Base-by-base conservation (phyloP, 2,888 invertebrate species). In the Phengaris alcon region DNA sequence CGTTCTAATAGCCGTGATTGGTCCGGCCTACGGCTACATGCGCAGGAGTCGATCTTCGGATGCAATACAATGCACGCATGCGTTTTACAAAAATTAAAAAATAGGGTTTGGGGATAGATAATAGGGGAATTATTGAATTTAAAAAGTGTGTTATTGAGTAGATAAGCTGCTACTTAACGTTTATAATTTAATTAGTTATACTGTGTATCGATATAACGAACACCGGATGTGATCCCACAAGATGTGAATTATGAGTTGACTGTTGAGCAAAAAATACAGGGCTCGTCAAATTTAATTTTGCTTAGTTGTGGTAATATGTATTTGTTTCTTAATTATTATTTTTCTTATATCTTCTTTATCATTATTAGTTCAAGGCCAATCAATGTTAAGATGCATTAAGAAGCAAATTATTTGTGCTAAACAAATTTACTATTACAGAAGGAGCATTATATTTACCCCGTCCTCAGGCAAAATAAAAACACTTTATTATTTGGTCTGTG, bases 161-260 rank as follows among this genome's bases (percentile, higher is more conserved):
- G 80, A 75, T 76, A 59, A 84, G 83, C 82, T 82, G 82, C 82
- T 82, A 80, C 80, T 82, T 76, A 75, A 75, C 79, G 76, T 80
- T 83, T 82, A 80, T 85, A 79, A 84, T 86, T 86, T 85, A 77
- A 84, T 86, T 80, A 64, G 35, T 12, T 12, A 4, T 9, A 12
- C 35, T 12, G 12, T 2, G 35, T 13, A 64, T 44, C 35, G 64
- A 35, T 64, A 35, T 64, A 64, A 64, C 35, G 64, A 2, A 44
- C 35, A 5, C 35, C 64, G 64, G 64, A 64, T 44, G 64, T 64
- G 22, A 6, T 44, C 12, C 64, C 64, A 35, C 35, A 64, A 64
- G 64, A 64, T 64, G 64, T 64, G 22, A 22, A 22, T 22, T 22
- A 22, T 22, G 64, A 35, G 35, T 64, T 35, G 64, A 64, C 12